Evolutionary conservation across 2,888 invertebrate species (phyloP).

Genomic region (Mylabris sibirica): DNA sequence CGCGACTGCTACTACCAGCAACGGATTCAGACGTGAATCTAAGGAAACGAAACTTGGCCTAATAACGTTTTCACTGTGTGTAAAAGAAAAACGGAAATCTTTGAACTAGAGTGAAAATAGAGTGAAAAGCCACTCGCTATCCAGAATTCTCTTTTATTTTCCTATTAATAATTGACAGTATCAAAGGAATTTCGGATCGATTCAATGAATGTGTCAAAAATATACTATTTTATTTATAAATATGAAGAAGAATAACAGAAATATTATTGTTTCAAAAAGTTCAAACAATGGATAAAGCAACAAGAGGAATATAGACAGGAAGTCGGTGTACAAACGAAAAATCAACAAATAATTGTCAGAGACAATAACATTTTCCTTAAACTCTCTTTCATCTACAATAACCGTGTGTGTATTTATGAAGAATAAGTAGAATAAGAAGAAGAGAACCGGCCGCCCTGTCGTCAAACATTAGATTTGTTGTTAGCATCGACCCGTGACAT

Average conservation of each 20-base stretch:
- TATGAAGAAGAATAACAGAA: background rate
- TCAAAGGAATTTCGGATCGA: background rate
- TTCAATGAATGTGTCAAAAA: background rate
- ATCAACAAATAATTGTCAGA: conserved; percentile 46
- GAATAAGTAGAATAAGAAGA: background rate
- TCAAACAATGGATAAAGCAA: background rate
- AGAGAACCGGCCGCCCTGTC: background rate
- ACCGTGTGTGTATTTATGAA: background rate
- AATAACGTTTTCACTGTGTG: background rate
- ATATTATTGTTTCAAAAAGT: background rate
- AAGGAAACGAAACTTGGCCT: background rate
- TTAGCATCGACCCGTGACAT: conserved; percentile 12
- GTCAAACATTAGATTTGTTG: conserved; percentile 10
- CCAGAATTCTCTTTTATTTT: background rate
- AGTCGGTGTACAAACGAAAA: conserved; percentile 38
- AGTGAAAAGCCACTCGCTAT: background rate
- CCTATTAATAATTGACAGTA: background rate
- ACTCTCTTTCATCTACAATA: conserved; percentile 20
- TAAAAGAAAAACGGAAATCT: conserved; percentile 3
- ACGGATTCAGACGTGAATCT: background rate
- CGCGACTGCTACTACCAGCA: conserved; percentile 24
- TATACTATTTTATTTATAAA: background rate
- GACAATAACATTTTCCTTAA: conserved; percentile 42
- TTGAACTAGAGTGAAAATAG: background rate
- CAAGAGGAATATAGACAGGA: conserved; percentile 22